Percentiles rank a stretch among this genome's conserved stretches.
These are phyloP conservation scores for Lasioglossum leucozonium DNA, from an alignment of 2,888 invertebrate species.

Conservation along the genomic window DNA sequence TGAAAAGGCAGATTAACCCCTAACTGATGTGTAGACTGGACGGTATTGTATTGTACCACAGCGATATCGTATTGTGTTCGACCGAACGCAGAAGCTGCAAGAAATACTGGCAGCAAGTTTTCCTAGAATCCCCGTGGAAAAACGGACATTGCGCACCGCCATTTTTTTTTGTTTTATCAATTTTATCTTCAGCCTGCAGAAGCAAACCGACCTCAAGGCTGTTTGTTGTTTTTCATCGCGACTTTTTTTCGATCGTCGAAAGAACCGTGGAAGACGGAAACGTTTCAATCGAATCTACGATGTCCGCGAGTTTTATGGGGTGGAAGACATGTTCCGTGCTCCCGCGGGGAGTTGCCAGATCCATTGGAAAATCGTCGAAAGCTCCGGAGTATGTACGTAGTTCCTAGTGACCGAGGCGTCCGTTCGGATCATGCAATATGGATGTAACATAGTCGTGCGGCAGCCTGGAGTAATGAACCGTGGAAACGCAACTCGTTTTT, in stretches of 20 bases:
- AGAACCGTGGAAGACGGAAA: neutral
- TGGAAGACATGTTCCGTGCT: neutral
- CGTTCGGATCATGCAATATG: slow-evolving; percentile 78
- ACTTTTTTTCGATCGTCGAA: neutral
- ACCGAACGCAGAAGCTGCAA: neutral
- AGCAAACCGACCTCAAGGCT: neutral
- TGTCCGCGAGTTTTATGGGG: slow-evolving; percentile 25
- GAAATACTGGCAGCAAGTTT: neutral
- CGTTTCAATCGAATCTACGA: slow-evolving; percentile 4
- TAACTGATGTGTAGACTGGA: neutral
- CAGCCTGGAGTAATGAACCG: slow-evolving; percentile 73
- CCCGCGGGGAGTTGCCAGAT: slow-evolving; percentile 27
- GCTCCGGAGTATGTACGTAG: slow-evolving; percentile 46
- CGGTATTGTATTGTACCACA: neutral
- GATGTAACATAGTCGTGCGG: slow-evolving; percentile 67
- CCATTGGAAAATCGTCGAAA: slow-evolving; percentile 53
- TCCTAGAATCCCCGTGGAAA: neutral
- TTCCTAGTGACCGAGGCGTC: slow-evolving; percentile 70
- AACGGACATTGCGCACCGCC: neutral
- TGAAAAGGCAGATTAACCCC: neutral
- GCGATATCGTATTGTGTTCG: neutral
- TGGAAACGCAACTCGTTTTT: slow-evolving; percentile 74
- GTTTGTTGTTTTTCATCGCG: neutral
- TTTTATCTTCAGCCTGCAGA: neutral
- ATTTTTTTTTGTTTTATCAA: neutral